Evolutionary conservation across 2,888 invertebrate genomes (phyloP), one percentile per base, ranked within the genome.

Genomic region (Eupithecia vulgata): DNA sequence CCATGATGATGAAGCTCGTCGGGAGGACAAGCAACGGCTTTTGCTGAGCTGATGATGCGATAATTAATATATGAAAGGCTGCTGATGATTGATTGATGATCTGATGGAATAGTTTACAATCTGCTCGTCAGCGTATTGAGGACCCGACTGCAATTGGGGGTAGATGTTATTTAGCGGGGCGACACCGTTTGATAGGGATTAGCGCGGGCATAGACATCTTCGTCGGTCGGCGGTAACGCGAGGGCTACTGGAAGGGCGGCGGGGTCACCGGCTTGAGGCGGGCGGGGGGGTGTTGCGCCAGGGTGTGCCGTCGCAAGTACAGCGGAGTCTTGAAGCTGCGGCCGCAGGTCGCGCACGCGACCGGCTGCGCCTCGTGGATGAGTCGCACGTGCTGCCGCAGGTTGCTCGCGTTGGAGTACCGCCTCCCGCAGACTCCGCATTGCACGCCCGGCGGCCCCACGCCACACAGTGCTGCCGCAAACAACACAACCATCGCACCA

Each of bases 241-340:
- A 73, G 66, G 76, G 76, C 77, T 80, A 78, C 68, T 78, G 76
- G 75, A 70, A 77, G 78, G 67, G 82, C 74, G 77, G 79, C 82
- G 78, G 76, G 74, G 80, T 76, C 71, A 78, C 81, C 84, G 88
- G 87, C 79, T 82, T 85, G 85, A 83, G 85, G 83, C 73, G n/a
- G 45, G 78, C 72, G 78, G 82, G 82, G 85, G 75, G 89, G 91
- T 96, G 96, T 84, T 96, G 96, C 92, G 96, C 96, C 84, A 96
- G 95, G 90, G 96, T 96, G 94, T 96, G 96, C 88, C 96, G 96
- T 88, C 96, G 96, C 88, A 96, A 95, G 92, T 97, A 96, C 88
- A 96, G 96, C 91, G 96, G 96, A 84, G 96, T 96, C 95, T 96
- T 96, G 95, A 96, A 96, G 90, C 95, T 95, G 91, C 96, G 96